Percentiles rank a stretch among this genome's conserved stretches.
These are phyloP conservation scores for Procavia capensis DNA, from an alignment of 2,113 vertebrate species.

Conservation along the genomic window DNA sequence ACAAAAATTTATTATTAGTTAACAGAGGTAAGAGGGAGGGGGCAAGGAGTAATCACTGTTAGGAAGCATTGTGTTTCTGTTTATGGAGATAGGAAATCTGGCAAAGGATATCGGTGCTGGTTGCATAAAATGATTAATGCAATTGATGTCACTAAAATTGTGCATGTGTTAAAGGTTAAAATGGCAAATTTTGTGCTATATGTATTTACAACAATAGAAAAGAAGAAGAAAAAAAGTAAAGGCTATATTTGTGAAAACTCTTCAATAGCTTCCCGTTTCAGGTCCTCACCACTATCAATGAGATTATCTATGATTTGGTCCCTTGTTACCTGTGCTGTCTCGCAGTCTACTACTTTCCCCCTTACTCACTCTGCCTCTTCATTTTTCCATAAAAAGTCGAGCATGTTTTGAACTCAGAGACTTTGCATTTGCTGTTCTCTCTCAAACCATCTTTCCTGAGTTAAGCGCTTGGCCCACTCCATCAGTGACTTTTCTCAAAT, in stretches of 20 bases:
- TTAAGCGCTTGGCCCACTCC: neutral
- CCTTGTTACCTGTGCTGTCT: neutral
- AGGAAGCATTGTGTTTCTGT: neutral
- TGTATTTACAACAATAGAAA: neutral
- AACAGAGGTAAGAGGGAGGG: neutral
- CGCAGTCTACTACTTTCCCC: neutral
- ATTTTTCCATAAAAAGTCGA: neutral
- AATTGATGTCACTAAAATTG: neutral
- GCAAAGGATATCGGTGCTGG: neutral
- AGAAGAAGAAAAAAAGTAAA: neutral
- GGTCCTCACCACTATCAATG: neutral
- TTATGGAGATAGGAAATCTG: neutral
- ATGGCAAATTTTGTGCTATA: neutral
- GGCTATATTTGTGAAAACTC: neutral
- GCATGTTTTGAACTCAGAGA: neutral
- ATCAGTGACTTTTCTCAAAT: conserved; percentile 37
- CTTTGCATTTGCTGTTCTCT: conserved; percentile 1
- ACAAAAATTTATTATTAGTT: neutral
- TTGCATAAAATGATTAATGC: neutral
- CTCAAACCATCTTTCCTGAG: neutral
- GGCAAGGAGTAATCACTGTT: neutral
- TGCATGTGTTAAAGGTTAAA: neutral
- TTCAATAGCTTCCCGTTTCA: neutral
- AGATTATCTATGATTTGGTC: neutral
- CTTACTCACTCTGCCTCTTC: neutral